These are phyloP conservation scores for Grammomys surdaster DNA, from an alignment of 2,113 vertebrate species.

Conservation along the genomic window DNA sequence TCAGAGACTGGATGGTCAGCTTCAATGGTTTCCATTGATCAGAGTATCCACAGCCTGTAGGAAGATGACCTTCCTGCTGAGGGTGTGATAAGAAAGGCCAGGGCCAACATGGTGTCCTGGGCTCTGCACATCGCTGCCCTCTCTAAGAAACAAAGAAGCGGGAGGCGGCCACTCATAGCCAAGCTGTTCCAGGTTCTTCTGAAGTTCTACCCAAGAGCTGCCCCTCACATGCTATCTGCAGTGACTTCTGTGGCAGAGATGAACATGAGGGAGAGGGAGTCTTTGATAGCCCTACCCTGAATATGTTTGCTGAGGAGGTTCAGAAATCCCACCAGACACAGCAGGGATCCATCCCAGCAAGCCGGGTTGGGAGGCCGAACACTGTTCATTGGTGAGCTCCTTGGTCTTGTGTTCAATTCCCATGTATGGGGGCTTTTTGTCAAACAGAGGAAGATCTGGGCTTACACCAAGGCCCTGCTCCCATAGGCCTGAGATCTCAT, in stretches of 20 bases:
- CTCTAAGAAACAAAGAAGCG: not conserved
- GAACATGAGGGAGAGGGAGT: rapidly evolving
- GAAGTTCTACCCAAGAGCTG: not conserved
- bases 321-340: not conserved
- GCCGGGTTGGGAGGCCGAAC: not conserved
- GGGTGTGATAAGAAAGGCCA: not conserved
- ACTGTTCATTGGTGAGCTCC: too few species aligned
- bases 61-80: not conserved
- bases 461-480: not conserved
- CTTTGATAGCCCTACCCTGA: not conserved
- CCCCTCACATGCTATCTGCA: rapidly evolving
- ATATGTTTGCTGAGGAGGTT: not conserved
- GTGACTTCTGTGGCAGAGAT: rapidly evolving
- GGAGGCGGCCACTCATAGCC: rapidly evolving
- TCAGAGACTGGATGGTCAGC: rapidly evolving
- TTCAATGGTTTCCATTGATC: not conserved
- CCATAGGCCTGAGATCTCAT: not conserved
- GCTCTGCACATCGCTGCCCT: not conserved
- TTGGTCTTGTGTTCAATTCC: not conserved
- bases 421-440: not conserved
- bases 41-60: rapidly evolving
- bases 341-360: not conserved
- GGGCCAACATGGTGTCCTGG: too few species aligned
- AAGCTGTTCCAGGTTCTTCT: rapidly evolving
- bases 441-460: not conserved